Evolutionary conservation across 2,797 vertebrate genomes (phyloP), one percentile per base, ranked within the genome.

Genomic region (Chrysocyon brachyurus): DNA sequence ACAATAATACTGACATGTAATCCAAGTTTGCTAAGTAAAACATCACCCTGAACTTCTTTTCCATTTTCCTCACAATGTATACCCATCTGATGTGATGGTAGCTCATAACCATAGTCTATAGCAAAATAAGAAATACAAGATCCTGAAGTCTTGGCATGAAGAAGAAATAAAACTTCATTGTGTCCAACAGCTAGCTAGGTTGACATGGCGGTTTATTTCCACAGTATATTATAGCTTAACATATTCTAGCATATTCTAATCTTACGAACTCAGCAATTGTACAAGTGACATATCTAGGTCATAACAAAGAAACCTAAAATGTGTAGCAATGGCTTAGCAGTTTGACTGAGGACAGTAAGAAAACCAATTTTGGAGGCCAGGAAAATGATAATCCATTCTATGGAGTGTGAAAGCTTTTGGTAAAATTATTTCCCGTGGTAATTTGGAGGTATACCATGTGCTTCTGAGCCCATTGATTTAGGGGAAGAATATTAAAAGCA

Each of bases 251-350:
- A 77, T 52, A 77, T 31, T 52, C 40, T 78, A 75, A 56, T 31
- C 61, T 92, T 92, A 92, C 31, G 94, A 96, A 87, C 63, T 82
- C 24, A 92, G 64, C 90, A 90, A 26, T 54, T 82, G 17, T 21
- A 64, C 46, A 64, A 59, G 36, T 88, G 31, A 87, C 26, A 52
- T 49, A 52, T 31, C 73, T 52, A 90, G 14, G 6, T 19, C 59
- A 52, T 73, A 40, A 36, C 15, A 82, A 81, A 91, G 73, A 94
- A 95, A 73, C 5, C n/a, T 95, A 72, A 96, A 91, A 70, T 87
- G 12, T 79, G 11, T 8, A 79, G 59, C 70, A 78, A 28, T 61
- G 54, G 91, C 14, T 93, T 70, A 92, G 68, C 79, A 89, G 57
- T 90, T 79, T 89, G 40, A n/a, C 54, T 54, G 36, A 96, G 24